Conservation (phyloP, 2,113 vertebrate genomes). For the Notarius quadriscutis region DNA sequence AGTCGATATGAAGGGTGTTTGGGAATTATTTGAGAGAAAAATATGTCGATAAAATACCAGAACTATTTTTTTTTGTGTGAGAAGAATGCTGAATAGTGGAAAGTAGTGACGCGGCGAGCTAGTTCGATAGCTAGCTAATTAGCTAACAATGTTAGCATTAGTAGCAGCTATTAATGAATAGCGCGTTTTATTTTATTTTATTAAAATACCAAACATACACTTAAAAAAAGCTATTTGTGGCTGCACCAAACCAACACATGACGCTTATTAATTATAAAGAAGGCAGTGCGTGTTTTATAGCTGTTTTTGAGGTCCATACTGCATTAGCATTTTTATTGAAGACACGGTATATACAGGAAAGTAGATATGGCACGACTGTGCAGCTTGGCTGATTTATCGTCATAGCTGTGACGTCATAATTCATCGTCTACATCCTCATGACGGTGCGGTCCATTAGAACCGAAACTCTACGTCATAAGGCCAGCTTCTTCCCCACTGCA, state of each 20-base stretch:
- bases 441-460: no score
- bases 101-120: not conserved
- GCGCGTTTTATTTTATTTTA: not conserved
- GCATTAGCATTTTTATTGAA: not conserved
- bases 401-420: not conserved
- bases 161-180: not conserved
- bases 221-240: not conserved
- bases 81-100: not conserved
- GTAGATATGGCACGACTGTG: not conserved
- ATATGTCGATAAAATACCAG: not conserved
- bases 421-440: no score
- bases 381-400: not conserved
- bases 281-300: not conserved
- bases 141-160: slow-evolving; percentile 14
- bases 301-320: not conserved
- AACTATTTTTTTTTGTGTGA: not conserved
- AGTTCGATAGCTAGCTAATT: not conserved
- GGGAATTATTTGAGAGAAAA: no score
- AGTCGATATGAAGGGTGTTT: not conserved
- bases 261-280: not conserved
- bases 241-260: not conserved
- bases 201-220: not conserved
- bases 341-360: not conserved
- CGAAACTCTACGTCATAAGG: no score
- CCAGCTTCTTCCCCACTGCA: no score